These are phyloP conservation scores for Leucophenga maculata DNA, from an alignment of 2,888 invertebrate species.

Conservation along the genomic window DNA sequence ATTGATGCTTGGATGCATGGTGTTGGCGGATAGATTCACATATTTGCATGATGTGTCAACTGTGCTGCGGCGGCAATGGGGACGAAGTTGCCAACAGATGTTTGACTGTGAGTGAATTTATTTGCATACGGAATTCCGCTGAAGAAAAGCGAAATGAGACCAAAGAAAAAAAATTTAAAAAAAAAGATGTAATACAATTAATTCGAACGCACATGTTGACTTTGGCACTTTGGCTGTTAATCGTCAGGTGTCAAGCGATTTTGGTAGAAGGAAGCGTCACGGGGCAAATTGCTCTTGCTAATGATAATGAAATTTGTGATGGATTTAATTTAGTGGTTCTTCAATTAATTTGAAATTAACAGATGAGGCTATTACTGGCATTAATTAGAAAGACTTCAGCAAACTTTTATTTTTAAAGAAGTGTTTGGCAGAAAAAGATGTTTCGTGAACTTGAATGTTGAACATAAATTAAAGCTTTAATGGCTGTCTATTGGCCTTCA, in stretches of 20 bases:
- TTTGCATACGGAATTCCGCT: neutral
- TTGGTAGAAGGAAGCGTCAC: too few species aligned
- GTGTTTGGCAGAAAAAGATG: too few species aligned
- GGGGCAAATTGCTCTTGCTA: too few species aligned
- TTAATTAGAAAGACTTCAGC: neutral
- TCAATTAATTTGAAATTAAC: conserved; percentile 1
- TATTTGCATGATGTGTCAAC: neutral
- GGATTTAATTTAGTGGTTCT: conserved; percentile 12
- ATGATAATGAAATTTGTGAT: conserved; percentile 15
- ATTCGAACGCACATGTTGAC: conserved; percentile 15
- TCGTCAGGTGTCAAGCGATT: conserved; percentile 3
- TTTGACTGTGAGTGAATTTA: conserved; percentile 4
- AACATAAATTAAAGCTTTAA: too few species aligned
- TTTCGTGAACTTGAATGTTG: too few species aligned
- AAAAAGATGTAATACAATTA: neutral
- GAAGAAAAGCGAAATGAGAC: neutral
- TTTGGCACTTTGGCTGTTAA: conserved; percentile 19
- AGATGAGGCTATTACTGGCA: neutral
- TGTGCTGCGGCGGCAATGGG: neutral
- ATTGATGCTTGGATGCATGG: neutral
- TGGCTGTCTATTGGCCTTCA: too few species aligned
- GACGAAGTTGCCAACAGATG: conserved; percentile 8
- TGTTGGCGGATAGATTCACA: neutral
- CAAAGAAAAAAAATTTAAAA: neutral
- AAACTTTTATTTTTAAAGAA: neutral